Percentiles rank a stretch among this genome's conserved stretches.
Evolutionary conservation across 2,797 vertebrate species (phyloP).

Genomic region (Chlorospingus flavigularis): DNA sequence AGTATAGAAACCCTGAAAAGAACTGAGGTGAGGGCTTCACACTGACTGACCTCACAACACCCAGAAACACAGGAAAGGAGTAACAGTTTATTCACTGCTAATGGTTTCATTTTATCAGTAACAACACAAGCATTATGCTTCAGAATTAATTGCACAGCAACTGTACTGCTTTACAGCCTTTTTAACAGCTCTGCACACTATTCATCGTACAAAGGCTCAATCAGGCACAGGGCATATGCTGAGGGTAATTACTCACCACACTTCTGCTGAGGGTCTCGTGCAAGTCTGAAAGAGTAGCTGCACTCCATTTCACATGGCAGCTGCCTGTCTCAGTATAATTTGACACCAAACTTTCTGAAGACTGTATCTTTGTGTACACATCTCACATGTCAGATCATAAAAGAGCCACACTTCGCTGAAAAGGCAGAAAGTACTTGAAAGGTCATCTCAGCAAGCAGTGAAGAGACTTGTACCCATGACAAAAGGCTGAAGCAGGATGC

Average conservation of each 20-base stretch:
- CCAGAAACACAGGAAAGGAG: background rate
- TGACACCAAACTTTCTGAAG: background rate
- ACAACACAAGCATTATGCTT: background rate
- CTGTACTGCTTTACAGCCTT: slow-evolving; percentile 19
- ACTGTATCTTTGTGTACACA: background rate
- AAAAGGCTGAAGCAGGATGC: background rate
- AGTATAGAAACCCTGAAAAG: background rate
- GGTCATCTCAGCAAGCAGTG: background rate
- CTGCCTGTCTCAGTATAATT: background rate
- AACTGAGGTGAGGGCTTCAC: background rate
- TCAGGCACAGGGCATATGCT: background rate
- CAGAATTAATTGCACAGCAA: background rate
- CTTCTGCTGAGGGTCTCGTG: background rate
- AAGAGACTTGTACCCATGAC: background rate
- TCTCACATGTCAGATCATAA: background rate
- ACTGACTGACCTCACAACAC: background rate
- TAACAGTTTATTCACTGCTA: slow-evolving; percentile 1
- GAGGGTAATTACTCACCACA: background rate
- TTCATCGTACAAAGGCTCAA: background rate
- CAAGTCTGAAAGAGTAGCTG: background rate
- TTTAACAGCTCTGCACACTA: background rate
- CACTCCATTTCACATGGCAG: background rate
- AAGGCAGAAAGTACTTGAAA: background rate
- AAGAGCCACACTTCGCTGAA: background rate
- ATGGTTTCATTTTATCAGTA: background rate